Conservation (phyloP, 2,888 invertebrate genomes). For the Dioctria rufipes region DNA sequence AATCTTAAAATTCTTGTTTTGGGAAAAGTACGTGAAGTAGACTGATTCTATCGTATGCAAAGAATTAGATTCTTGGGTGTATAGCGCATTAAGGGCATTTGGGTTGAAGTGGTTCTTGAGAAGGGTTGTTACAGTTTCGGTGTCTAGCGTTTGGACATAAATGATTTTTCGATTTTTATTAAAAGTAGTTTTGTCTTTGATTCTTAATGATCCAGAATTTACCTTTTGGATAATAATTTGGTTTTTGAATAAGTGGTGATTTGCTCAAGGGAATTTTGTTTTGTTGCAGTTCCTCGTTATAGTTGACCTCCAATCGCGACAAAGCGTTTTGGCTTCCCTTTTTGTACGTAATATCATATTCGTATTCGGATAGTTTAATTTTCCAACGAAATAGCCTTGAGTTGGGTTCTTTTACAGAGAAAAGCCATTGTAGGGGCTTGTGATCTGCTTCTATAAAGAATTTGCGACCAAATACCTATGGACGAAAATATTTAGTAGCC, state of each 20-base stretch:
- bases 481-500: constrained; percentile 65
- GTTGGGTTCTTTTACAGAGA: constrained; percentile 67
- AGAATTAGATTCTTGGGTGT: not conserved
- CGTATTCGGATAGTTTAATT: constrained; percentile 63
- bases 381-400: constrained; percentile 66
- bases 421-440: constrained; percentile 66
- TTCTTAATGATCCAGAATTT: not conserved
- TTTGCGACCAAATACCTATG: constrained; percentile 65
- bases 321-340: constrained; percentile 56
- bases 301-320: not conserved
- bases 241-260: not conserved
- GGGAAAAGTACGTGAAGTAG: not conserved
- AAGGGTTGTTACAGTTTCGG: constrained; percentile 34
- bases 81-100: constrained; percentile 49
- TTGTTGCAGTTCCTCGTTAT: not conserved
- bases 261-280: not conserved
- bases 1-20: constrained; percentile 15
- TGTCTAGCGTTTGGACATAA: constrained; percentile 29
- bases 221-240: not conserved
- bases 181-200: constrained; percentile 44
- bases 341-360: constrained; percentile 59
- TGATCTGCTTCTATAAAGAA: constrained; percentile 69
- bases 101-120: constrained; percentile 54
- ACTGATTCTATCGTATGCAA: no score
- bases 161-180: constrained; percentile 49